These are phyloP conservation scores for Cataglyphis albicans DNA, from an alignment of 2,888 invertebrate genomes.

Conservation along the genomic window DNA sequence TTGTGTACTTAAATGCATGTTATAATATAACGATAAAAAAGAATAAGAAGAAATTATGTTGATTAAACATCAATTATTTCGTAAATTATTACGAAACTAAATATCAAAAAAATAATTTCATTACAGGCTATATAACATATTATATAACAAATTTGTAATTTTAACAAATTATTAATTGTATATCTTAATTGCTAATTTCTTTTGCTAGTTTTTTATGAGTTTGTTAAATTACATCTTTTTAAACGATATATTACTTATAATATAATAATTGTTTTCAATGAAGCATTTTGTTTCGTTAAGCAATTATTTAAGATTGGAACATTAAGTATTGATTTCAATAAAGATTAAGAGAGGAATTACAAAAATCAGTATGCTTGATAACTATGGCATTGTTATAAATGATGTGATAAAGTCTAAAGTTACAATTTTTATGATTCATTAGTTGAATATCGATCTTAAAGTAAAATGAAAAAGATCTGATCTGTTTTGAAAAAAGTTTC, in stretches of 20 bases:
- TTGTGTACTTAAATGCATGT: not conserved
- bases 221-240: conserved; percentile 2
- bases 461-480: not conserved
- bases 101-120: not conserved
- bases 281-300: conserved; percentile 1
- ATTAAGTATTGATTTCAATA: conserved; percentile 10
- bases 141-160: not conserved
- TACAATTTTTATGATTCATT: not conserved
- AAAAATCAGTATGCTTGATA: conserved; percentile 23
- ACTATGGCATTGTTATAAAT: not conserved
- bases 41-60: not conserved
- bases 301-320: conserved; percentile 35
- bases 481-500: not conserved
- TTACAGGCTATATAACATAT: not conserved
- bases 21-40: not conserved
- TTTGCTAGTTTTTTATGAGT: not conserved
- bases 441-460: not conserved
- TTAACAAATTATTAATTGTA: not conserved
- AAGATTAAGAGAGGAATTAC: conserved; percentile 9
- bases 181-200: not conserved
- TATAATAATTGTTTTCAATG: not conserved
- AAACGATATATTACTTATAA: not conserved
- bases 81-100: not conserved
- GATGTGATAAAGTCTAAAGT: not conserved
- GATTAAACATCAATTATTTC: not conserved